These are phyloP conservation scores for Hirtodrosophila histrioides DNA, from an alignment of 2,888 invertebrate species.

Conservation along the genomic window DNA sequence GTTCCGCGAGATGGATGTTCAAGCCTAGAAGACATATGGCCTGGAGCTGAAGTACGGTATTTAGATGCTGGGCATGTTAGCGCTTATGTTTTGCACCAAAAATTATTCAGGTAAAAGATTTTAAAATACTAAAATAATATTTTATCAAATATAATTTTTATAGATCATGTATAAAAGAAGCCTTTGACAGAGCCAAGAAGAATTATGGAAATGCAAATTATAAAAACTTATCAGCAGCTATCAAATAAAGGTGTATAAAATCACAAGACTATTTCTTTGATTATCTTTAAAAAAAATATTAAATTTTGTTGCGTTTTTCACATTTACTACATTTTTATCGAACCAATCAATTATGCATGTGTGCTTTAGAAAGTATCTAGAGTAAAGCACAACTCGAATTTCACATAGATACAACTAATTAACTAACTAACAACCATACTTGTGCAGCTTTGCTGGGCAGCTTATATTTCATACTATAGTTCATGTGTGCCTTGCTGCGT, in stretches of 20 bases:
- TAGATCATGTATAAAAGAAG: conserved; percentile 91
- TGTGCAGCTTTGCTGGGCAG: no score
- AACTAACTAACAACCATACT: no score
- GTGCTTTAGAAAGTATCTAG: no score
- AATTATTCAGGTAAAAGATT: conserved; percentile 90
- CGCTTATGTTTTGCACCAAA: conserved; percentile 94
- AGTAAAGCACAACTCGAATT: no score
- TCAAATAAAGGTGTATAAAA: conserved; percentile 54
- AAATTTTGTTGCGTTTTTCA: no score
- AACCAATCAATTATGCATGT: no score
- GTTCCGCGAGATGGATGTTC: conserved; percentile 94
- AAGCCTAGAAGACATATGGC: conserved; percentile 95
- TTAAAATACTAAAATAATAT: neutral
- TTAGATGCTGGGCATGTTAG: conserved; percentile 95
- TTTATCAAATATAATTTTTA: conserved; percentile 47
- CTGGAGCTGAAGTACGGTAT: conserved; percentile 94
- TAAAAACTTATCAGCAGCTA: conserved; percentile 72
- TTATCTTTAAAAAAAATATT: no score
- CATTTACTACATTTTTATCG: no score
- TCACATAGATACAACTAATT: no score
- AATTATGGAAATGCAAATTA: conserved; percentile 74
- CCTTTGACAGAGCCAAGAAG: conserved; percentile 89
- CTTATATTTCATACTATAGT: no score
- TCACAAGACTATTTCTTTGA: no score
- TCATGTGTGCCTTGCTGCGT: no score